phyloP scores from a whole-genome alignment of 2,888 invertebrate genomes.

The Leucoptera coffeella region DNA sequence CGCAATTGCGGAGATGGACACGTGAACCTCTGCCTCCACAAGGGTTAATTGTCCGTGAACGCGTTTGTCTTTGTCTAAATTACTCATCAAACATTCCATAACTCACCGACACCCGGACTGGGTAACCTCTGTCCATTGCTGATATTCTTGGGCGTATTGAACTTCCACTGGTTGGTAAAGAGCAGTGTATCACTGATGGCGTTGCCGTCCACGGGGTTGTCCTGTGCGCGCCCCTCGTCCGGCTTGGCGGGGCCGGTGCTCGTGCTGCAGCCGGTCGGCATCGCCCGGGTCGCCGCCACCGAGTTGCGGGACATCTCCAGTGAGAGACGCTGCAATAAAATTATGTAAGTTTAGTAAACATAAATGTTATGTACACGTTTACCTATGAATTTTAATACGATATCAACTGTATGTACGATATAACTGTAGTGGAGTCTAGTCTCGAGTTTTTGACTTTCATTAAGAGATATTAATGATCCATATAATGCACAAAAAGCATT shows the following conservation, averaged over 20 bases:
- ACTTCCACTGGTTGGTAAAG: slow-evolving; percentile 27
- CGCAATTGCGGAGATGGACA: no score
- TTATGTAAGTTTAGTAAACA: slow-evolving; percentile 1
- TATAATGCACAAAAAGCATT: no score
- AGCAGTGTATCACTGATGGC: slow-evolving; percentile 17
- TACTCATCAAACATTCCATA: no score
- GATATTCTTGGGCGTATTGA: slow-evolving; percentile 9
- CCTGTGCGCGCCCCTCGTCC: slow-evolving; percentile 24
- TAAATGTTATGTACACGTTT: not conserved
- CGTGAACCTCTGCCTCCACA: no score
- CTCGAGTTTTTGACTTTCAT: no score
- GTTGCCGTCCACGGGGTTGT: slow-evolving; percentile 36
- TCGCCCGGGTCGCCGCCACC: slow-evolving; percentile 44
- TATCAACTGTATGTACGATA: no score
- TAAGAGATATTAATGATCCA: no score
- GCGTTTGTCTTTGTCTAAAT: no score
- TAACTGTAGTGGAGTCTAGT: no score
- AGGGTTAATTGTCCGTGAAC: no score
- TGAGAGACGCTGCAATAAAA: slow-evolving; percentile 48
- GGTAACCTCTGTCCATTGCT: slow-evolving; percentile 16
- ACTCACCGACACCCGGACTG: slow-evolving; percentile 28
- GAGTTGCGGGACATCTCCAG: slow-evolving; percentile 65
- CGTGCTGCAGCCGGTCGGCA: slow-evolving; percentile 11
- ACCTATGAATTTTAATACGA: slow-evolving; percentile 1
- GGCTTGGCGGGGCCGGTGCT: slow-evolving; percentile 9